These are phyloP conservation scores for Drosophila quinaria DNA, from an alignment of 2,888 invertebrate species.

Conservation along the genomic window DNA sequence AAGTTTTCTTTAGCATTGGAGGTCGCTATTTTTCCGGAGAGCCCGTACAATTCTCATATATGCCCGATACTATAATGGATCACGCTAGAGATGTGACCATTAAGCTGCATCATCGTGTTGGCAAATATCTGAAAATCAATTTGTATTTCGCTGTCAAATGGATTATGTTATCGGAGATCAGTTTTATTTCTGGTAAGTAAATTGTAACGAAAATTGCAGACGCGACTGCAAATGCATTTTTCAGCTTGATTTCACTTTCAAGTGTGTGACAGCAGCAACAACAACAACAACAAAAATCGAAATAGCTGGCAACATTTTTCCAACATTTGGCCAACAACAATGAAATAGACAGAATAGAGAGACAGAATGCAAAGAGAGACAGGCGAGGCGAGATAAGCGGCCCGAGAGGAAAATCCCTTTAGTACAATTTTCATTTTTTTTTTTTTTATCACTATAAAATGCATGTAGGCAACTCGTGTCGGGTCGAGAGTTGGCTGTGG, in stretches of 20 bases:
- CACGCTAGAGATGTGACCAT: constrained; percentile 93
- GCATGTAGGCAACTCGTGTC: constrained; percentile 20
- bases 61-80: constrained; percentile 91
- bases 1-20: constrained; percentile 91
- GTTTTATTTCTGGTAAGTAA: constrained; percentile 91
- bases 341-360: constrained; percentile 35
- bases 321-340: constrained; percentile 80
- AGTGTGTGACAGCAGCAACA: constrained; percentile 67
- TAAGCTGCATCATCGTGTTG: constrained; percentile 91
- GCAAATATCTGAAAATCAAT: constrained; percentile 90
- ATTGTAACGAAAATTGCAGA: constrained; percentile 63
- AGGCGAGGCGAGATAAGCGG: constrained; percentile 53
- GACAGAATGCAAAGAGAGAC: constrained; percentile 37
- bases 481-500: neutral
- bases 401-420: constrained; percentile 39
- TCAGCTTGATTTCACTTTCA: constrained; percentile 85
- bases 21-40: constrained; percentile 90
- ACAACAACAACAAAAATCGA: constrained; percentile 10
- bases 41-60: constrained; percentile 91
- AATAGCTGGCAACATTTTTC: constrained; percentile 64
- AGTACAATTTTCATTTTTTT: constrained; percentile 24
- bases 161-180: constrained; percentile 94
- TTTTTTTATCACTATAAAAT: constrained; percentile 14
- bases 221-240: constrained; percentile 78
- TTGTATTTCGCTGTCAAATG: constrained; percentile 93